A percentile compares a stretch with the other conserved stretches of the same genome.
These are phyloP conservation scores for Geopemphigus sp. DNA, from an alignment of 1,140 invertebrate species.

Conservation along the genomic window DNA sequence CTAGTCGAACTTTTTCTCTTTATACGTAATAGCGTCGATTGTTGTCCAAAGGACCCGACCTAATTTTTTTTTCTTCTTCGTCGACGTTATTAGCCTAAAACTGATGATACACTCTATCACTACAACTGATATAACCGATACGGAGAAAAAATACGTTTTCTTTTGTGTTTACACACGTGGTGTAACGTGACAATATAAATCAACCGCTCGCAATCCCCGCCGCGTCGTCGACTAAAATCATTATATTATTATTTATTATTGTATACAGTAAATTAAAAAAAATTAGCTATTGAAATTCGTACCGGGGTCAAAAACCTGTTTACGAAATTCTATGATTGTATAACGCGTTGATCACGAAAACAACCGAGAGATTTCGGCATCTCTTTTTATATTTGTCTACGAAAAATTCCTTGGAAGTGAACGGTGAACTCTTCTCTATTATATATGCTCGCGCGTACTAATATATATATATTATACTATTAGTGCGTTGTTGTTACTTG, in stretches of 20 bases:
- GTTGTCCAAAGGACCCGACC: constrained; percentile 3
- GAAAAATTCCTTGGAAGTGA: background rate
- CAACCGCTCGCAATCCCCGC: constrained; percentile 5
- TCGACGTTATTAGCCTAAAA: background rate
- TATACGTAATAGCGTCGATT: background rate
- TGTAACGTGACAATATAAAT: constrained; percentile 42
- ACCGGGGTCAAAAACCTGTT: constrained; percentile 11
- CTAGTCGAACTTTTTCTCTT: background rate
- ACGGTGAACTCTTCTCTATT: background rate
- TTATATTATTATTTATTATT: constrained; percentile 18
- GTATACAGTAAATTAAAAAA: constrained; percentile 19
- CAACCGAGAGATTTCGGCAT: background rate
- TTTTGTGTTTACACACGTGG: constrained; percentile 44
- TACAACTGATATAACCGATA: background rate
- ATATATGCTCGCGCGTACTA: background rate
- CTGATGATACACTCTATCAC: too few relatives aligned
- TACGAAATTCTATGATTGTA: background rate
- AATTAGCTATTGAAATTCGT: constrained; percentile 20
- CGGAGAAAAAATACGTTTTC: background rate
- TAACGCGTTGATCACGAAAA: constrained; percentile 6
- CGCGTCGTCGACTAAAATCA: background rate
- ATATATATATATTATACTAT: background rate
- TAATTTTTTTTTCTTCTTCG: constrained; percentile 7
- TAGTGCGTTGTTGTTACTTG: background rate
- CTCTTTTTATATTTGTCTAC: background rate